Conservation (phyloP, 2,888 invertebrate species). For the Melangyna quadrimaculata region DNA sequence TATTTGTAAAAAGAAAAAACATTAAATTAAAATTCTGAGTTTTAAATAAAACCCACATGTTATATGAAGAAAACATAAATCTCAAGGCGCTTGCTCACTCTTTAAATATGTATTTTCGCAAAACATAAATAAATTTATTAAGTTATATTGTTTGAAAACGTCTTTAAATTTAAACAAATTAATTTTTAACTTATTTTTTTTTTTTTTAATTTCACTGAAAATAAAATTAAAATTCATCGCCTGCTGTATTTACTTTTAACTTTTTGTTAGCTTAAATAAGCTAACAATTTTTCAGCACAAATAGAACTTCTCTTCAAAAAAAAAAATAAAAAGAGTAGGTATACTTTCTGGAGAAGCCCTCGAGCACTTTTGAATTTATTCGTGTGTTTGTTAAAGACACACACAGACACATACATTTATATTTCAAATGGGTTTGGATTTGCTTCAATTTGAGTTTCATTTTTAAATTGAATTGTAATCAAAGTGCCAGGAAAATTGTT, state of each 20-base stretch:
- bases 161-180: neutral
- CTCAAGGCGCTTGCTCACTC: neutral
- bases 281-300: neutral
- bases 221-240: neutral
- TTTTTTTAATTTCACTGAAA: neutral
- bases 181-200: neutral
- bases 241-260: slow-evolving; percentile 5
- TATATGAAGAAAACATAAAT: neutral
- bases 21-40: too few species aligned
- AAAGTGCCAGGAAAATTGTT: neutral
- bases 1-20: too few species aligned
- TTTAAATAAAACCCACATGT: neutral
- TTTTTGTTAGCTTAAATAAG: slow-evolving; percentile 14
- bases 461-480: neutral
- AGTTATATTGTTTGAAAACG: neutral
- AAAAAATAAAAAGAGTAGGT: neutral
- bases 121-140: neutral
- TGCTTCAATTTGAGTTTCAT: neutral
- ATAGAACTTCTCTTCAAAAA: neutral
- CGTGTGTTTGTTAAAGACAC: neutral
- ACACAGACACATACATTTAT: neutral
- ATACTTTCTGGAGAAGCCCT: neutral
- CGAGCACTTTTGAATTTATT: slow-evolving; percentile 16
- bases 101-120: neutral
- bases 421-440: neutral